phyloP scores from a whole-genome alignment of 2,888 invertebrate genomes.

The Diadromus collaris region DNA sequence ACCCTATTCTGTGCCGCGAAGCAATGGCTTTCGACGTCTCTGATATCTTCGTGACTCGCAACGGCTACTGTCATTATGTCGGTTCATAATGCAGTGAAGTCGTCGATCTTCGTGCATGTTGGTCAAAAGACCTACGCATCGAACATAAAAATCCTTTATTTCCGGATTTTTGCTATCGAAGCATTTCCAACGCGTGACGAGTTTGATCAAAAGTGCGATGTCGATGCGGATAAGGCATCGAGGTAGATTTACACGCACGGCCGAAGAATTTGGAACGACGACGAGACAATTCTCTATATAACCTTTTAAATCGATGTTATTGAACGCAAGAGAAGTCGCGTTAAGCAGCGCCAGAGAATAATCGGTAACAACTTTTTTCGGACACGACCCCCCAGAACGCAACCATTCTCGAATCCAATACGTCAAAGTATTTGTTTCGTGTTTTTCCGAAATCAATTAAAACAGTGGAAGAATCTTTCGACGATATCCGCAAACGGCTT shows the following conservation, averaged over 20 bases:
- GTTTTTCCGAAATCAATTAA: conserved; percentile 65
- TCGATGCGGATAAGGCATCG: conserved; percentile 60
- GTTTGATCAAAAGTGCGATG: conserved; percentile 66
- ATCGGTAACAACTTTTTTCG: conserved; percentile 60
- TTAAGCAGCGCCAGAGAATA: conserved; percentile 62
- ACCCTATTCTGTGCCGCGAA: conserved; percentile 54
- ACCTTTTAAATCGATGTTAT: conserved; percentile 52
- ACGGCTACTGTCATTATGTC: conserved; percentile 45
- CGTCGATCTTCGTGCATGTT: conserved; percentile 38
- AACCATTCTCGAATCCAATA: conserved; percentile 63
- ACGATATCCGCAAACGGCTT: conserved; percentile 57
- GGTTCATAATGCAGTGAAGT: conserved; percentile 34
- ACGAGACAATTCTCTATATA: conserved; percentile 57
- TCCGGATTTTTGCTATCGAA: conserved; percentile 49
- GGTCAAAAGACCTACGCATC: conserved; percentile 57
- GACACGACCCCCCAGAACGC: conserved; percentile 55
- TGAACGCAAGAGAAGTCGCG: conserved; percentile 59
- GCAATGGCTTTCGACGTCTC: conserved; percentile 43
- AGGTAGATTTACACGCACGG: conserved; percentile 28
- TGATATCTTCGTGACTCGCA: conserved; percentile 42
- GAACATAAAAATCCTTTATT: conserved; percentile 62
- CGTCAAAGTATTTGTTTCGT: conserved; percentile 60
- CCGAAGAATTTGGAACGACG: background rate
- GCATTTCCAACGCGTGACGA: conserved; percentile 58
- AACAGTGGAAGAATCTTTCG: conserved; percentile 61